Evolutionary conservation across 2,113 vertebrate species (phyloP).

Genomic region (Scophthalmus maximus): DNA sequence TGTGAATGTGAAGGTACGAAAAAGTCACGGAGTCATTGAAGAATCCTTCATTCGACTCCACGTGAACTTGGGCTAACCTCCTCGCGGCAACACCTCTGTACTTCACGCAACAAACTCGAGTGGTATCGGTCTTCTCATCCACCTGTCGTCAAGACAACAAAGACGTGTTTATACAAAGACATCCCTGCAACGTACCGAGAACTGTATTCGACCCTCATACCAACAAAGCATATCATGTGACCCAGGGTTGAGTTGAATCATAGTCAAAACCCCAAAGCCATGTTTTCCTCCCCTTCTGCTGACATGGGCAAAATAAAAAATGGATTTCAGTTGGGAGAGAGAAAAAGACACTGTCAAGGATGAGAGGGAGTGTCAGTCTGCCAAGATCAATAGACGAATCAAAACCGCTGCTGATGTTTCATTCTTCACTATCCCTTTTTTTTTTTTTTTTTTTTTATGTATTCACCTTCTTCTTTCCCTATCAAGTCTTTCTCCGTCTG

Average conservation of each 20-base stretch:
- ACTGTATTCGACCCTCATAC: neutral
- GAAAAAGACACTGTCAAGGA: slow-evolving; percentile 72
- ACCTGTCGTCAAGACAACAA: neutral
- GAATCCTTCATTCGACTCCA: neutral
- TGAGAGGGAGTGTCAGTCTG: slow-evolving; percentile 75
- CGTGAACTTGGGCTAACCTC: neutral
- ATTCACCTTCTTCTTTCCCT: slow-evolving; percentile 76
- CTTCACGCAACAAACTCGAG: no score
- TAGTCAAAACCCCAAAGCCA: slow-evolving; percentile 42
- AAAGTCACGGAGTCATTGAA: neutral
- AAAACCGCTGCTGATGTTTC: slow-evolving; percentile 80
- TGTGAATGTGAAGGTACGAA: no score
- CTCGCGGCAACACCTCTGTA: neutral
- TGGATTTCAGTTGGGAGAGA: slow-evolving; percentile 65
- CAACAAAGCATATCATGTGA: slow-evolving; percentile 30
- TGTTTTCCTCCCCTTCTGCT: slow-evolving; percentile 66
- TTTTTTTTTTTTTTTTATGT: slow-evolving; percentile 55
- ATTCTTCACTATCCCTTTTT: slow-evolving; percentile 56
- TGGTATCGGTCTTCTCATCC: neutral
- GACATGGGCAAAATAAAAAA: slow-evolving; percentile 70
- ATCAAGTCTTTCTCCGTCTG: slow-evolving; percentile 72
- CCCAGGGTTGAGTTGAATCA: slow-evolving; percentile 19
- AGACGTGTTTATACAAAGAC: neutral
- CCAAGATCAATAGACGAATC: slow-evolving; percentile 83
- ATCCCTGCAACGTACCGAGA: neutral